Base-by-base conservation (phyloP, 2,113 vertebrate genomes). In the Perca fluviatilis region DNA sequence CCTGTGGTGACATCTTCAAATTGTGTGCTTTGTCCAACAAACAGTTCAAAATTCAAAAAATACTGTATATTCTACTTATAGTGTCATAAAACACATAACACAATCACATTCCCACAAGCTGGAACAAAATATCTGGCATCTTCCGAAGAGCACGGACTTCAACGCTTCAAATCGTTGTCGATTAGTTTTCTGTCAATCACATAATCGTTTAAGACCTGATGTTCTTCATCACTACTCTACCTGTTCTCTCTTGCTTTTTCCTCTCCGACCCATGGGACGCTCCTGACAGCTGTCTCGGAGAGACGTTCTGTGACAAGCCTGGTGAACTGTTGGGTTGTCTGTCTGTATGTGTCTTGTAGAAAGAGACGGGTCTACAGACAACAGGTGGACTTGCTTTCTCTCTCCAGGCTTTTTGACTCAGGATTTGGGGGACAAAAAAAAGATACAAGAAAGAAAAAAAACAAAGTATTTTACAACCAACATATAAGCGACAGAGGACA, bases 381-480 rank as follows among this genome's bases (percentile, higher is more conserved):
- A 80, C 82, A 83, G 80, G 43, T 57, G 72, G 64, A 70, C 82
- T 75, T 6, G 61, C 33, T 72, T 53, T 60, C 23, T 63, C 49
- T 74, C 77, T 53, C 9, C 43, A 15, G 66, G 74, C 78, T 49
- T 47, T 2, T 66, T 72, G 61, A 79, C 40, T 67, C 65, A 62
- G 61, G 66, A 60, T 68, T 63, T 56, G 25, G 10, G n/a, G 13
- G 36, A 74, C 25, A 27, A 70, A 56, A n/a, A 18, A 15, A 15
- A 68, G 40, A 64, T 27, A 5, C 1, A 27, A 43, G 27, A 21
- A 2, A 19, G 11, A 49, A 11, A 14, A 23, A 33, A 8, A 27
- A 43, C 5, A 33, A 33, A 36, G 12, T 25, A 46, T 2, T 47
- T 27, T 47, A 27, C 23, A 36, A 19, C 5, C 61, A 4, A 21